These are phyloP conservation scores for Podarcis raffonei DNA, from an alignment of 2,113 vertebrate species.

Conservation along the genomic window DNA sequence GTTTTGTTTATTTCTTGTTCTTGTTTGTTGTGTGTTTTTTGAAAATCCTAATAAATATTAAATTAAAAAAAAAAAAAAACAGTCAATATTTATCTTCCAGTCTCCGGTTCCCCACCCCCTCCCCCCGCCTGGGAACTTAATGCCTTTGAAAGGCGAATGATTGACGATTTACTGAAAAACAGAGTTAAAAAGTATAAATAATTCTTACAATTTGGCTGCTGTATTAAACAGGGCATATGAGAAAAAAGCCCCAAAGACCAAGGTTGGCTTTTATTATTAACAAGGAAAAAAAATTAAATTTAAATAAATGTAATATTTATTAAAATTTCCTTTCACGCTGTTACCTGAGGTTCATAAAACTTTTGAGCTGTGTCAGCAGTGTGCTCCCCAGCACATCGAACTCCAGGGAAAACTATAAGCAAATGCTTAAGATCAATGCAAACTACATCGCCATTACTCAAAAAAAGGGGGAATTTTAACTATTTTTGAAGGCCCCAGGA, in stretches of 20 bases:
- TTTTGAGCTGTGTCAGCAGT: conserved; percentile 71
- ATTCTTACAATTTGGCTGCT: conserved; percentile 52
- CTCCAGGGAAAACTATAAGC: conserved; percentile 65
- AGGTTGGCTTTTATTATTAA: conserved; percentile 73
- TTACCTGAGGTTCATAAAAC: conserved; percentile 73
- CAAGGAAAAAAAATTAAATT: conserved; percentile 72
- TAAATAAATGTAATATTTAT: conserved; percentile 76
- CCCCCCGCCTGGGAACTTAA: conserved; percentile 52
- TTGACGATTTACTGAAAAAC: conserved; percentile 58
- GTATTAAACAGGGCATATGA: conserved; percentile 57
- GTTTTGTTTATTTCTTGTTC: no score
- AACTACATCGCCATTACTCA: conserved; percentile 70
- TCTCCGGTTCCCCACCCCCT: conserved; percentile 47
- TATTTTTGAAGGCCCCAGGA: conserved; percentile 62
- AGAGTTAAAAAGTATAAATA: conserved; percentile 67
- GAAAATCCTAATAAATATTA: no score
- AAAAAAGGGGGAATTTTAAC: conserved; percentile 63
- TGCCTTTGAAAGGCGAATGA: conserved; percentile 66
- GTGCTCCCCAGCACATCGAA: conserved; percentile 63
- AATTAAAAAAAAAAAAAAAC: no score
- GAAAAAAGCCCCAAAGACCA: conserved; percentile 65
- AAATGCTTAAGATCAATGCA: conserved; percentile 70
- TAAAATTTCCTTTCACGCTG: conserved; percentile 73
- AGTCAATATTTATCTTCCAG: conserved; percentile 64
- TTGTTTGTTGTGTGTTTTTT: no score